Conservation (phyloP, 2,797 vertebrate species). For the Silurus aristotelis region DNA sequence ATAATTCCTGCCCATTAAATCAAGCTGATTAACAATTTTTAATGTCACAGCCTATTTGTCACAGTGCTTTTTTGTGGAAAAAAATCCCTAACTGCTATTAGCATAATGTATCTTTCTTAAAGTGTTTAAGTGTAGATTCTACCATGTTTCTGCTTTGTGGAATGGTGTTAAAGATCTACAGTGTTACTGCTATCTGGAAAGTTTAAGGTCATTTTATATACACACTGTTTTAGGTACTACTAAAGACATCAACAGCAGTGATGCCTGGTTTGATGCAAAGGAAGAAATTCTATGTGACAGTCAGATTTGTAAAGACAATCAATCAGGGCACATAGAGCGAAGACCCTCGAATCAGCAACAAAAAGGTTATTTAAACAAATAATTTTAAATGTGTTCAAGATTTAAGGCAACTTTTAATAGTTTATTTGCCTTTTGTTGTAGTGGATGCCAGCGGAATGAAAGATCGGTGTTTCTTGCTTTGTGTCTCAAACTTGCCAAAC, state of each 20-base stretch:
- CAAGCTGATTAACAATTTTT: neutral
- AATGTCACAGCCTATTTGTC: neutral
- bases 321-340: neutral
- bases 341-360: neutral
- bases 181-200: neutral
- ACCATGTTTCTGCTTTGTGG: neutral
- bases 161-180: neutral
- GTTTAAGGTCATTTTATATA: neutral
- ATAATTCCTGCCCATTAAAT: neutral
- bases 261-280: constrained; percentile 73
- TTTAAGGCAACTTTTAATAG: neutral
- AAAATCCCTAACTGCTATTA: neutral
- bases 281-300: constrained; percentile 60
- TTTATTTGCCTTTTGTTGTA: constrained; percentile 42
- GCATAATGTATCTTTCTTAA: neutral
- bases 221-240: constrained; percentile 24
- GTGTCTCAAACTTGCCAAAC: constrained; percentile 57
- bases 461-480: constrained; percentile 36
- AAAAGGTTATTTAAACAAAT: constrained; percentile 23
- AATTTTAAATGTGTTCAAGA: neutral
- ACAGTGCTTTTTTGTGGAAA: neutral
- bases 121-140: neutral
- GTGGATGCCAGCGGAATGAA: constrained; percentile 18
- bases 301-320: constrained; percentile 10
- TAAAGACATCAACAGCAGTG: constrained; percentile 52